Evolutionary conservation across 2,113 vertebrate genomes (phyloP).

Genomic region (Centrocercus urophasianus): DNA sequence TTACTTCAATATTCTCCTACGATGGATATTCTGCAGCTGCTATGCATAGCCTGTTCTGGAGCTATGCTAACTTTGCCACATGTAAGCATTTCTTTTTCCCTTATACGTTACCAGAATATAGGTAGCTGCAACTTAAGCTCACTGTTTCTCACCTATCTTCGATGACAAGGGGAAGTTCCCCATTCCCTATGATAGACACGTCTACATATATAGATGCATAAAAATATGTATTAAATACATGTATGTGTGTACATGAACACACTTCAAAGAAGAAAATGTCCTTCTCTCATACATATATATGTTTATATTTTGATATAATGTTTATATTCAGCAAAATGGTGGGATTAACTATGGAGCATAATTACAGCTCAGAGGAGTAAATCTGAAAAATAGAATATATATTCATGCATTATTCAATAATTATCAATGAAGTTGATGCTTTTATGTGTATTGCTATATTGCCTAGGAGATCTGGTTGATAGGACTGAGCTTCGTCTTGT

Average conservation of each 20-base stretch:
- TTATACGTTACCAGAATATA: background rate
- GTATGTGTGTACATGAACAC: background rate
- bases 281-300: background rate
- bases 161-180: background rate
- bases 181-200: background rate
- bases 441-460: background rate
- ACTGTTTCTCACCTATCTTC: background rate
- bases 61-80: background rate
- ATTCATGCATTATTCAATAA: background rate
- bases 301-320: background rate
- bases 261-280: conserved; percentile 23
- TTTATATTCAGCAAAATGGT: background rate
- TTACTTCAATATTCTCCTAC: background rate
- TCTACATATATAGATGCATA: background rate
- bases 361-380: background rate
- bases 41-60: background rate
- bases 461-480: background rate
- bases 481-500: conserved; percentile 28
- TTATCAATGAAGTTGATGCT: background rate
- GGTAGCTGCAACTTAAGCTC: background rate
- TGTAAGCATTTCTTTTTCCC: background rate
- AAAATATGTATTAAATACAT: background rate
- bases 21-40: background rate
- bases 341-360: background rate
- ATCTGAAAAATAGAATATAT: background rate